Evolutionary conservation across 2,113 vertebrate genomes (phyloP).

Genomic region (Otolemur garnettii): DNA sequence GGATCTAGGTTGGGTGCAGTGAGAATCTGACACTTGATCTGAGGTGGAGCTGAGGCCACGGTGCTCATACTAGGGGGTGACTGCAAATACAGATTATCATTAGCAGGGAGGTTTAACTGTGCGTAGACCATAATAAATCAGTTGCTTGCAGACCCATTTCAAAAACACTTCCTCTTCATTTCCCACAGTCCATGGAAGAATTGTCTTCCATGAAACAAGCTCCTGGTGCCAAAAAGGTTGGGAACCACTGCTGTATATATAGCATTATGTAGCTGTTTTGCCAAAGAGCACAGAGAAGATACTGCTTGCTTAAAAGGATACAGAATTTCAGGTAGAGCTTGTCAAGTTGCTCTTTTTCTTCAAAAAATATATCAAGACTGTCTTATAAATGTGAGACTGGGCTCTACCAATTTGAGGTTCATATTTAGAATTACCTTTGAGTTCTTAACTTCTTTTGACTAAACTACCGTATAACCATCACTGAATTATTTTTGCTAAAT

Average conservation of each 20-base stretch:
- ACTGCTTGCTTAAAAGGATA: conserved; percentile 15
- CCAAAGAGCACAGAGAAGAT: neutral
- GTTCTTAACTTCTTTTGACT: neutral
- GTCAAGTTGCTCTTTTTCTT: conserved; percentile 5
- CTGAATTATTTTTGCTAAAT: conserved; percentile 47
- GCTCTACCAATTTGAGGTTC: conserved; percentile 41
- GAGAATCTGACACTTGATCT: no score
- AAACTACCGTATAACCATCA: neutral
- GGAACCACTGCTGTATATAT: neutral
- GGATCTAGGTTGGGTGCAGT: no score
- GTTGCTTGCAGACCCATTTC: no score
- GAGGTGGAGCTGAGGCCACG: no score
- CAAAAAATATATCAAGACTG: neutral
- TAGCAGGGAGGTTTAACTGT: no score
- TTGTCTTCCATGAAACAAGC: no score
- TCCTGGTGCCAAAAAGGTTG: no score
- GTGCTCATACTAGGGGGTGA: no score
- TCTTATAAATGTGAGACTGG: neutral
- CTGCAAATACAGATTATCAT: no score
- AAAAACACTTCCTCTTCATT: no score
- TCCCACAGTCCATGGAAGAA: no score
- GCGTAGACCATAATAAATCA: no score
- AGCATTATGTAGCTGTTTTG: neutral
- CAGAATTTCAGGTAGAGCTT: conserved; percentile 35
- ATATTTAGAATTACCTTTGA: conserved; percentile 45